These are phyloP conservation scores for Drosophila subsilvestris DNA, from an alignment of 2,888 invertebrate genomes.

Conservation along the genomic window DNA sequence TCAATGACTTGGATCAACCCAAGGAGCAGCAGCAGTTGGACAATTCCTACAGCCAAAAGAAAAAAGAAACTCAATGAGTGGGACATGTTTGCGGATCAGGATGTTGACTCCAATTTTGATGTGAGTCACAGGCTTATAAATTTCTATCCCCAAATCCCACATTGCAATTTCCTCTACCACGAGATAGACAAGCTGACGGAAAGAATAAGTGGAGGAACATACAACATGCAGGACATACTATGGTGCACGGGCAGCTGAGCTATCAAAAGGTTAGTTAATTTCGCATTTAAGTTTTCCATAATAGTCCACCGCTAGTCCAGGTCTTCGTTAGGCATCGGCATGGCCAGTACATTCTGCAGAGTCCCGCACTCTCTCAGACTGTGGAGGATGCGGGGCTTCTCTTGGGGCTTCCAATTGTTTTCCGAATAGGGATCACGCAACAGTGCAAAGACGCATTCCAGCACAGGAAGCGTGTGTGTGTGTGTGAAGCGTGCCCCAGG, in stretches of 20 bases:
- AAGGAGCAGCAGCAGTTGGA: constrained; percentile 16
- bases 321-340: constrained; percentile 71
- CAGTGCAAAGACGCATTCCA: too few relatives aligned
- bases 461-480: too few relatives aligned
- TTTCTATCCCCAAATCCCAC: constrained; percentile 35
- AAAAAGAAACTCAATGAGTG: constrained; percentile 87
- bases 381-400: constrained; percentile 74
- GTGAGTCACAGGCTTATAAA: constrained; percentile 85
- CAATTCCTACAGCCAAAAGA: constrained; percentile 39
- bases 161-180: constrained; percentile 94
- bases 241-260: not conserved
- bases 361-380: constrained; percentile 71
- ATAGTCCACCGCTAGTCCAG: constrained; percentile 45
- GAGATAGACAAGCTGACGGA: constrained; percentile 99
- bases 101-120: constrained; percentile 90
- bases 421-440: constrained; percentile 86
- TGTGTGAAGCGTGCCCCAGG: constrained; percentile 87
- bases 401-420: constrained; percentile 89
- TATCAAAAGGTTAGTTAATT: constrained; percentile 16
- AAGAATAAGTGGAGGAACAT: constrained; percentile 88
- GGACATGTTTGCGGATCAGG: constrained; percentile 97
- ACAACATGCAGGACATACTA: too few relatives aligned
- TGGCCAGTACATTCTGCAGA: constrained; percentile 62
- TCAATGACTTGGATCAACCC: constrained; percentile 15
- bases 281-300: not conserved